These are phyloP conservation scores for Oryzias javanicus DNA, from an alignment of 2,113 vertebrate species.

Conservation along the genomic window DNA sequence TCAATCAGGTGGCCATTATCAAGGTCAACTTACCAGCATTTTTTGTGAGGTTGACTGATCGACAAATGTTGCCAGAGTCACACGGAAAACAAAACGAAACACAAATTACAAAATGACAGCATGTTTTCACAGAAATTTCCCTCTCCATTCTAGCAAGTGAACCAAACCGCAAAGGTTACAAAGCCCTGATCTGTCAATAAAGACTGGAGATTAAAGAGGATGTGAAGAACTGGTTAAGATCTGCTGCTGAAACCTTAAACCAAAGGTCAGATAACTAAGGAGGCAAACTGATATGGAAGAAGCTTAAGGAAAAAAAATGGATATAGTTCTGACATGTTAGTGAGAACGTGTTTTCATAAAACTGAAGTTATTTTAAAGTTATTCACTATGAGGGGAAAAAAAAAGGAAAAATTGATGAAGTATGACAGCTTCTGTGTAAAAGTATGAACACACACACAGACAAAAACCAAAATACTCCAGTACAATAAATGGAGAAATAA, in stretches of 20 bases:
- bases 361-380: background rate
- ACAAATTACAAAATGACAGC: conserved; percentile 78
- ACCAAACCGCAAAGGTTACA: conserved; percentile 20
- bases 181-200: conserved; percentile 6
- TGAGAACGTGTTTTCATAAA: background rate
- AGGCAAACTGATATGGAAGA: too few relatives aligned
- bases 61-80: conserved; percentile 82
- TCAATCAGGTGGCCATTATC: conserved; percentile 76
- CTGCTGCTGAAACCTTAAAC: conserved; percentile 17
- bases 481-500: too few relatives aligned
- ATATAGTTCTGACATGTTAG: background rate
- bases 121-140: conserved; percentile 65
- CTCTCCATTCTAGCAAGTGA: conserved; percentile 31
- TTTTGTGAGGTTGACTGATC: conserved; percentile 84
- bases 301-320: background rate
- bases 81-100: conserved; percentile 79
- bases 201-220: conserved; percentile 14
- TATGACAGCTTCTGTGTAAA: too few relatives aligned
- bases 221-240: background rate
- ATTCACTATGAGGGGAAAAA: too few relatives aligned
- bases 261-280: background rate
- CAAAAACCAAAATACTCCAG: too few relatives aligned
- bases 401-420: too few relatives aligned
- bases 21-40: conserved; percentile 84
- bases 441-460: too few relatives aligned